A percentile compares a stretch with the other conserved stretches of the same genome.
Evolutionary conservation across 2,113 vertebrate species (phyloP).

Genomic region (Phocoena sinus): DNA sequence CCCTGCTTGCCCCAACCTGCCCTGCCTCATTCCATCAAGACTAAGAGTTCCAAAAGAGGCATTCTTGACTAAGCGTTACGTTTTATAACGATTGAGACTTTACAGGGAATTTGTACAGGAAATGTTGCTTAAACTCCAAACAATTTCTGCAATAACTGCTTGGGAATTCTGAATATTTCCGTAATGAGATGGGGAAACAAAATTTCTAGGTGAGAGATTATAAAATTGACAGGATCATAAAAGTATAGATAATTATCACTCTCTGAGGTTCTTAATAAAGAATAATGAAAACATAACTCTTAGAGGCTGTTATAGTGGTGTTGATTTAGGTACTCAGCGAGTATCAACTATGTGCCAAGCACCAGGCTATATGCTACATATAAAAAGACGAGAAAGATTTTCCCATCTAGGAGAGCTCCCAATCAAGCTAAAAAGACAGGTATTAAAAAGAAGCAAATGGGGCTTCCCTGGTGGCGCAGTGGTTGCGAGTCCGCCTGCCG

Average conservation of each 20-base stretch:
- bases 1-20: background rate
- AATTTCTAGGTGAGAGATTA: background rate
- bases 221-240: background rate
- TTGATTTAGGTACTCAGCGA: background rate
- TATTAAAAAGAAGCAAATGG: background rate
- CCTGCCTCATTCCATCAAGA: background rate
- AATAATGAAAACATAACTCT: background rate
- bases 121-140: background rate
- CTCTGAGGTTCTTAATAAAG: background rate
- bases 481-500: too few species aligned
- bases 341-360: background rate
- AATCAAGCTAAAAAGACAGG: background rate
- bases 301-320: background rate
- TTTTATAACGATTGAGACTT: background rate
- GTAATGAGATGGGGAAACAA: background rate
- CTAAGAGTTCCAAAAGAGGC: background rate
- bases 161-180: slow-evolving; percentile 1
- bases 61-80: background rate
- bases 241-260: background rate
- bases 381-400: background rate
- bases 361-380: background rate
- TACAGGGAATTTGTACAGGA: background rate
- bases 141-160: background rate
- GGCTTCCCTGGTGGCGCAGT: too few species aligned
- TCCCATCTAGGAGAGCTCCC: background rate